Percentiles rank a stretch among this genome's conserved stretches.
Conservation (phyloP, 1,140 invertebrate genomes). For the Harlomillsia oculata region DNA sequence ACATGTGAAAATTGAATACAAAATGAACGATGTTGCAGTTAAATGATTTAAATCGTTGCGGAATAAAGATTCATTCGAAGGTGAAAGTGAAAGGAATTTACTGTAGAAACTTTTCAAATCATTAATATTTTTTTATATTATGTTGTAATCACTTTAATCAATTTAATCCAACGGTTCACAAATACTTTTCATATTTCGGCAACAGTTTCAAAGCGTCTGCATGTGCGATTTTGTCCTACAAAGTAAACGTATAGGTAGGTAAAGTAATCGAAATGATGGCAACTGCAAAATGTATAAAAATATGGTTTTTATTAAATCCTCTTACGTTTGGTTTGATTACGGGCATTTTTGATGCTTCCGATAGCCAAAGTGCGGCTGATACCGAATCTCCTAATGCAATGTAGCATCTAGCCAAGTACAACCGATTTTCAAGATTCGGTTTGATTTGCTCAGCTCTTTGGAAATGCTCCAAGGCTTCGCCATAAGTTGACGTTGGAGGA, state of each 20-base stretch:
- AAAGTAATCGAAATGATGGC: too few relatives aligned
- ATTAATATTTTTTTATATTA: too few relatives aligned
- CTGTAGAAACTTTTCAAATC: too few relatives aligned
- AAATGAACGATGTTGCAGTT: too few relatives aligned
- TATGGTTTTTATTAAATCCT: too few relatives aligned
- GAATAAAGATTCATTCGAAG: too few relatives aligned
- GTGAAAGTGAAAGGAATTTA: too few relatives aligned
- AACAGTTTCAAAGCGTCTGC: neutral
- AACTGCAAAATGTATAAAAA: too few relatives aligned
- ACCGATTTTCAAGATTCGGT: slow-evolving; percentile 59
- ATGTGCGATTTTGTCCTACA: neutral
- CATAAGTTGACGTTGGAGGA: slow-evolving; percentile 51
- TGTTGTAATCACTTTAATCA: too few relatives aligned
- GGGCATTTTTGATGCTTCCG: slow-evolving; percentile 43
- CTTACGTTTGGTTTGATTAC: slow-evolving; percentile 42
- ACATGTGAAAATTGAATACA: too few relatives aligned
- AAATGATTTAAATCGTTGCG: too few relatives aligned
- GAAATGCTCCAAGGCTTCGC: slow-evolving; percentile 60
- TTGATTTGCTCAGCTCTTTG: slow-evolving; percentile 52
- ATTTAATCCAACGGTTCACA: too few relatives aligned
- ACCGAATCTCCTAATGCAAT: slow-evolving; percentile 47
- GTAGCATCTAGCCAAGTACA: slow-evolving; percentile 61
- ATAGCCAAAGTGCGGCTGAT: slow-evolving; percentile 49
- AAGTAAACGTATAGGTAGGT: neutral
- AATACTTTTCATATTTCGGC: neutral